These are phyloP conservation scores for Xanthostigma xanthostigma DNA, from an alignment of 2,888 invertebrate species.

Conservation along the genomic window DNA sequence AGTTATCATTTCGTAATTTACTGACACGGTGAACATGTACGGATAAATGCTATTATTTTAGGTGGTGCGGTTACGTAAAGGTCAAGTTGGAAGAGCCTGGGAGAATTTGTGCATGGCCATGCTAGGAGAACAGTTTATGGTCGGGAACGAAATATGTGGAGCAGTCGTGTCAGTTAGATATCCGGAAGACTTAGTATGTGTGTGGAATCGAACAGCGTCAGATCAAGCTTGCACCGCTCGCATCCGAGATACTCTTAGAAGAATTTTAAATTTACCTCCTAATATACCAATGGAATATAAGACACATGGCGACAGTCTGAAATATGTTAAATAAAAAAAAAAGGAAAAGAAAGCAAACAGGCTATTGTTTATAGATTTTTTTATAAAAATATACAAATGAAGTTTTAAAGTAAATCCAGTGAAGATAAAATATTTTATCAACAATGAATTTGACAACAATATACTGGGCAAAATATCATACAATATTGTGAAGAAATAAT, in stretches of 20 bases:
- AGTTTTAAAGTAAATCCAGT: too few relatives aligned
- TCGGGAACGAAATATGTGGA: slow-evolving; percentile 96
- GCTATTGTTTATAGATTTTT: too few relatives aligned
- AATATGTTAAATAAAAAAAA: slow-evolving; percentile 33
- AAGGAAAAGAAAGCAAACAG: too few relatives aligned
- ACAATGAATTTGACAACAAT: too few relatives aligned
- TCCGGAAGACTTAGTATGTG: slow-evolving; percentile 90
- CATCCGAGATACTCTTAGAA: slow-evolving; percentile 86
- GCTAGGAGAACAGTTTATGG: slow-evolving; percentile 98
- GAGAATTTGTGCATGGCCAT: slow-evolving; percentile 97
- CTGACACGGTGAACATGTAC: neutral
- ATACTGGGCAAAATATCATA: too few relatives aligned
- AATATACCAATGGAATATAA: slow-evolving; percentile 93
- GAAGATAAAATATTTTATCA: too few relatives aligned
- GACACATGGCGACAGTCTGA: slow-evolving; percentile 65
- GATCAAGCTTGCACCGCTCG: slow-evolving; percentile 78
- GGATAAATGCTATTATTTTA: slow-evolving; percentile 18
- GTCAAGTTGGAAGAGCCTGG: slow-evolving; percentile 92
- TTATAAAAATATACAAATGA: too few relatives aligned
- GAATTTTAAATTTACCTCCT: slow-evolving; percentile 87
- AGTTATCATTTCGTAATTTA: neutral
- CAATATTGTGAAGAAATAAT: too few relatives aligned
- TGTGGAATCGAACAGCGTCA: slow-evolving; percentile 93
- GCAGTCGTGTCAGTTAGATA: slow-evolving; percentile 90
- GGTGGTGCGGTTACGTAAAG: slow-evolving; percentile 79